These are phyloP conservation scores for Cheilinus undulatus DNA, from an alignment of 2,113 vertebrate genomes.

Conservation along the genomic window DNA sequence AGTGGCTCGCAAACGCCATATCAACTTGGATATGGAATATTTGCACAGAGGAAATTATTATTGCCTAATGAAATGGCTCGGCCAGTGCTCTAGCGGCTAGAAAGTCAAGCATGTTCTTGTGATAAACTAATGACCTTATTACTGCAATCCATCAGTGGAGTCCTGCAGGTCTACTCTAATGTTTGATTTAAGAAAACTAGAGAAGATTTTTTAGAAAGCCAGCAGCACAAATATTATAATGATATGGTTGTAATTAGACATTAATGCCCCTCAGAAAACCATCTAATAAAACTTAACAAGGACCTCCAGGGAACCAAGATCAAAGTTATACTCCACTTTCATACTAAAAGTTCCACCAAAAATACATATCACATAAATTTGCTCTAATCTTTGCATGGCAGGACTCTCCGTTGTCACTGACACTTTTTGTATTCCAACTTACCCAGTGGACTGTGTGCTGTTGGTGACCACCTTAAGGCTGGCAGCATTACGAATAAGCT, in stretches of 20 bases:
- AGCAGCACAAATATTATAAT: conserved; percentile 14
- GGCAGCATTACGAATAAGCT: conserved; percentile 97
- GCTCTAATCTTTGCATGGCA: not conserved
- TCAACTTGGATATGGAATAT: conserved; percentile 47
- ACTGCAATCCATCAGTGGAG: not conserved
- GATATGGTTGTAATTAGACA: conserved; percentile 5
- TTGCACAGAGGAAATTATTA: conserved; percentile 42
- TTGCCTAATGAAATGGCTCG: conserved; percentile 18
- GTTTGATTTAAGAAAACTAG: conserved; percentile 15
- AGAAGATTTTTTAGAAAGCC: conserved; percentile 7
- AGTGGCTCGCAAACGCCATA: conserved; percentile 18
- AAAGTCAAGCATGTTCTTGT: conserved; percentile 35
- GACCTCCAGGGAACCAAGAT: not conserved
- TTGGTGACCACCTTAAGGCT: conserved; percentile 97
- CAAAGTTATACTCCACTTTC: not conserved
- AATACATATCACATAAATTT: not conserved
- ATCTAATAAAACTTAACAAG: conserved; percentile 11
- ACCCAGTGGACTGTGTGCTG: conserved; percentile 94
- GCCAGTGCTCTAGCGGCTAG: not conserved
- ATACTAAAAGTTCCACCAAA: not conserved
- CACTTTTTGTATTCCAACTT: conserved; percentile 62
- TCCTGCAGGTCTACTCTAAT: not conserved
- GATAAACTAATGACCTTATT: conserved; percentile 22
- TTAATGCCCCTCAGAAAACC: conserved; percentile 33
- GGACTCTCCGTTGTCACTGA: not conserved